Base-by-base conservation (phyloP, 2,797 vertebrate genomes). In the Eulemur albifrons region DNA sequence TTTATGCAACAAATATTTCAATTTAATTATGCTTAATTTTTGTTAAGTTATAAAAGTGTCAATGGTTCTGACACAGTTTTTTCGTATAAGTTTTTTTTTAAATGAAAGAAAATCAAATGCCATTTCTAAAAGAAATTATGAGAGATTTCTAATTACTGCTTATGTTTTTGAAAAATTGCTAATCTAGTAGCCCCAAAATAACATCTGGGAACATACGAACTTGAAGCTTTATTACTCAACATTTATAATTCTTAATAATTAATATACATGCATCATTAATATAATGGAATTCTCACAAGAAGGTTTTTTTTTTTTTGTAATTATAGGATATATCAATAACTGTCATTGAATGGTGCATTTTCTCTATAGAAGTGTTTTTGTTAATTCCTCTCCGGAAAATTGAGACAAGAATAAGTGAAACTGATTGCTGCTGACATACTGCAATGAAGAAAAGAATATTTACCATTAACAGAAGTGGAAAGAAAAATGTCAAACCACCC, bases 1-100 rank as follows among this genome's bases (percentile, higher is more conserved):
- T 98, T 98, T 99, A 98, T 98, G 95, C 97, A 98, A 98, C 94
- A 98, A 98, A 98, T 97, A 98, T 98, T 98, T 98, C 96, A 97
- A 98, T 98, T 98, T 98, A 98, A 98, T 98, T 97, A 96, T 87
- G 95, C 85, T 97, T 98, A 97, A 97, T 98, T 98, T 98, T 98
- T 96, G 95, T 96, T 90, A 98, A 97, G 93, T 96, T 97, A 97
- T 97, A 96, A 97, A 97, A 97, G 82, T 90, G 93, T 95, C 96
- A 98, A 92, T 96, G 90, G 89, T 70, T 98, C 87, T 96, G 94
- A 93, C 20, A 93, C 5, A 48, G 73, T 95, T 94, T 97, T 94
- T 27, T 27, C 96, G 94, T 95, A 81, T 61, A 89, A 96, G 88
- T 59, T 95, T 48, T 97, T 88, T 89, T 97, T 76, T 61, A 98